A percentile compares a stretch with the other conserved stretches of the same genome.
Conservation (phyloP, 2,888 invertebrate genomes). For the Dichetophora obliterata region DNA sequence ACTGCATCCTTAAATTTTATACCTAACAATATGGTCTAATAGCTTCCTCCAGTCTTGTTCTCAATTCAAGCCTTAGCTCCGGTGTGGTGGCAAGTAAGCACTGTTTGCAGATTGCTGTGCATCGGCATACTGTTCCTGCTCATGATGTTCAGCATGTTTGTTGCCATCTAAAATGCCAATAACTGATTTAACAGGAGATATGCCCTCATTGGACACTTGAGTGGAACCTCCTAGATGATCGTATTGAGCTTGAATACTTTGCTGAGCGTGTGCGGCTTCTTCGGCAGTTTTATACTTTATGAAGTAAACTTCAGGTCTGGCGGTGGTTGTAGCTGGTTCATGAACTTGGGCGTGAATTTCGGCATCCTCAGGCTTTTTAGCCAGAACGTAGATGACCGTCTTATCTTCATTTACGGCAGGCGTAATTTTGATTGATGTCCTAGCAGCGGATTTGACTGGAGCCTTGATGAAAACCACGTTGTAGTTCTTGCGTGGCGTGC, state of each 20-base stretch:
- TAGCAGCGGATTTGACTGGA: slow-evolving; percentile 42
- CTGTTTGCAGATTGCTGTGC: slow-evolving; percentile 23
- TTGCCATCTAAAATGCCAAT: slow-evolving; percentile 49
- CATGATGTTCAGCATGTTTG: slow-evolving; percentile 17
- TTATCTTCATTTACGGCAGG: slow-evolving; percentile 54
- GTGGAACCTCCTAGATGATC: slow-evolving; percentile 53
- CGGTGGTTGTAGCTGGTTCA: slow-evolving; percentile 46
- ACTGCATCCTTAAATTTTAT: too few species aligned
- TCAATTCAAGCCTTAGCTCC: slow-evolving; percentile 4
- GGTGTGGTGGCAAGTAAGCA: slow-evolving; percentile 38
- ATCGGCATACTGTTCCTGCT: neutral
- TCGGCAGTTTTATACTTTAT: slow-evolving; percentile 54
- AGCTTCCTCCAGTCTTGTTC: neutral
- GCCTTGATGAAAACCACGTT: slow-evolving; percentile 55
- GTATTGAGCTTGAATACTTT: slow-evolving; percentile 53
- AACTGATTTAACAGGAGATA: slow-evolving; percentile 50
- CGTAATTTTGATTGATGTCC: slow-evolving; percentile 47
- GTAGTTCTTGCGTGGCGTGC: slow-evolving; percentile 51
- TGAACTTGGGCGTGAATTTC: slow-evolving; percentile 49
- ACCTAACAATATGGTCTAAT: too few species aligned
- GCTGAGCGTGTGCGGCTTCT: slow-evolving; percentile 54
- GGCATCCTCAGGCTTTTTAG: slow-evolving; percentile 51
- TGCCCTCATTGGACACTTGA: slow-evolving; percentile 51
- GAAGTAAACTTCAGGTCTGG: slow-evolving; percentile 55
- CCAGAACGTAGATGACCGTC: slow-evolving; percentile 54